These are phyloP conservation scores for Propithecus deckenii DNA, from an alignment of 2,797 vertebrate species.

Conservation along the genomic window DNA sequence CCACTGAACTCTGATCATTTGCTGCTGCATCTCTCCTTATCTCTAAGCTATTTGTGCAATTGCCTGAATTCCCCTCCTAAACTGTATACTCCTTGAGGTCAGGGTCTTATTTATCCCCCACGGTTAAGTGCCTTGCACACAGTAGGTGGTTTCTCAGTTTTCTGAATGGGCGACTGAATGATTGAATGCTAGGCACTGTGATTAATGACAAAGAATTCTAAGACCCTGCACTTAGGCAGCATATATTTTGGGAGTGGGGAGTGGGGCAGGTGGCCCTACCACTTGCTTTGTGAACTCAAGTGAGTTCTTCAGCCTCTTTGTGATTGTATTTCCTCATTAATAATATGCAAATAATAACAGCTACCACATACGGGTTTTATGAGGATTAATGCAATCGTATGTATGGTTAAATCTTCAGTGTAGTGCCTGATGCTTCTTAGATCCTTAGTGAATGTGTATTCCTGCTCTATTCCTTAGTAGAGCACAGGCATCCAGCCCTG, in stretches of 20 bases:
- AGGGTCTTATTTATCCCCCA: background rate
- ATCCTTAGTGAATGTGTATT: background rate
- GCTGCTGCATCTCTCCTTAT: background rate
- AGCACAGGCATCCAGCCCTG: background rate
- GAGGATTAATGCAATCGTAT: background rate
- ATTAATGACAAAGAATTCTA: slow-evolving; percentile 15
- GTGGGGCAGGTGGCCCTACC: background rate
- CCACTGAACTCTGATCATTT: background rate
- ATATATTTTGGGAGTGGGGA: background rate
- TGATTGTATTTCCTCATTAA: slow-evolving; percentile 21
- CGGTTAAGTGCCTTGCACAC: background rate
- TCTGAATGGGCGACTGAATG: slow-evolving; percentile 4
- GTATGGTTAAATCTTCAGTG: background rate
- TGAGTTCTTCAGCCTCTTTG: background rate
- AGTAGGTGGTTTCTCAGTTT: slow-evolving; percentile 42
- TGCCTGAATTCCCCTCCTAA: background rate
- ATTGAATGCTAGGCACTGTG: background rate
- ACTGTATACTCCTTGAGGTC: background rate
- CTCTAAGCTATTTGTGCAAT: slow-evolving; percentile 6
- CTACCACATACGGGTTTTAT: background rate
- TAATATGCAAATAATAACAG: background rate
- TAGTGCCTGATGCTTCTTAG: background rate
- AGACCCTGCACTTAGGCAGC: background rate
- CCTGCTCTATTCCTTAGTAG: background rate
- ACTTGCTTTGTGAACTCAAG: background rate